Evolutionary conservation across 1,140 invertebrate species (phyloP).

Genomic region (Carcinoscorpius rotundicauda): DNA sequence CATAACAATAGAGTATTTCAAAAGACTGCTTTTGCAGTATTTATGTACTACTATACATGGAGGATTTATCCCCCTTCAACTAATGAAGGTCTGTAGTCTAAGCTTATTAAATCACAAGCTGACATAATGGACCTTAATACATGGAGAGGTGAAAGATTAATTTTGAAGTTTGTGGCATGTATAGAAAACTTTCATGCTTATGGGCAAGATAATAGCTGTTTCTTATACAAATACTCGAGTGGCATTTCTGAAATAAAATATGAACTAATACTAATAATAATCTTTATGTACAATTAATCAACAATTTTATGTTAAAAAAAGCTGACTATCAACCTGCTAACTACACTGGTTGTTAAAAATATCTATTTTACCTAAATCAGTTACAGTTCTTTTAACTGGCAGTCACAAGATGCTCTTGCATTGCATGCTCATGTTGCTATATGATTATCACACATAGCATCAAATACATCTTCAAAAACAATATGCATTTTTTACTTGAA

Average conservation of each 20-base stretch:
- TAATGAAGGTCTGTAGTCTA: no score
- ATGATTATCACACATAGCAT: background rate
- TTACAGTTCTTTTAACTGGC: background rate
- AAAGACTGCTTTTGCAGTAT: no score
- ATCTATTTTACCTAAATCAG: background rate
- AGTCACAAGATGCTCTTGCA: background rate
- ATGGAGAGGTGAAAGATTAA: no score
- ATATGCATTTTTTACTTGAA: background rate
- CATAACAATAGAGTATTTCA: no score
- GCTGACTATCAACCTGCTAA: background rate
- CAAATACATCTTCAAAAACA: background rate
- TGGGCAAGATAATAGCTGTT: no score
- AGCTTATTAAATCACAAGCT: no score
- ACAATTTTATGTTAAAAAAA: slow-evolving; percentile 3
- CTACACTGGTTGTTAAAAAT: background rate
- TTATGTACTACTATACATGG: no score
- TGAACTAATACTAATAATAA: background rate
- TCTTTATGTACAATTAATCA: background rate
- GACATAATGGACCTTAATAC: no score
- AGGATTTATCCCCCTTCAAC: no score
- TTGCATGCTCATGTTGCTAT: background rate
- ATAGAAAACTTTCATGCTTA: no score
- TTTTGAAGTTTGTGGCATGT: no score
- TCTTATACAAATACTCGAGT: no score
- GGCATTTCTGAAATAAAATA: background rate